These are phyloP conservation scores for Tanytarsus gracilentus DNA, from an alignment of 2,888 invertebrate species.

Conservation along the genomic window DNA sequence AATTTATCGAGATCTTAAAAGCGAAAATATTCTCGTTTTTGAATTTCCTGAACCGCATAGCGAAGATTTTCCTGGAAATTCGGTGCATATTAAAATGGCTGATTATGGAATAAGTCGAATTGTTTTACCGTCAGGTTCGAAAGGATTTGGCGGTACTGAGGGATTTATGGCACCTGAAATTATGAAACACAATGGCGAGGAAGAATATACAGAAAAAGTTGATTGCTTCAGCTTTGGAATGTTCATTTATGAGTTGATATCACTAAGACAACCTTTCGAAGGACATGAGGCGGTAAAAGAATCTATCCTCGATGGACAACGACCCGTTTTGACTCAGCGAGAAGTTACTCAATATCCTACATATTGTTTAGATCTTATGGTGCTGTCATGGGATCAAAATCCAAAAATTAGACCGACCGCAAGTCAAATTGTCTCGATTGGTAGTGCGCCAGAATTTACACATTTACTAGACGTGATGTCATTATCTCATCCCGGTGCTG, in stretches of 20 bases:
- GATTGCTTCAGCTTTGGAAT: conserved; percentile 99
- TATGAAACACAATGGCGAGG: conserved; percentile 95
- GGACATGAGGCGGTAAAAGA: conserved; percentile 96
- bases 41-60: conserved; percentile 68
- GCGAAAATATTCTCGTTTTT: conserved; percentile 99
- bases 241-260: conserved; percentile 92
- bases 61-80: conserved; percentile 55
- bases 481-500: conserved; percentile 57
- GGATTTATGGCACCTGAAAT: conserved; percentile 99
- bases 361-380: conserved; percentile 89
- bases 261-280: conserved; percentile 89
- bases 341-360: conserved; percentile 77
- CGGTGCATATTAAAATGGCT: conserved; percentile 84
- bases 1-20: conserved; percentile 72
- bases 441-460: conserved; percentile 87
- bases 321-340: conserved; percentile 78
- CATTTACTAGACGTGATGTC: conserved; percentile 72
- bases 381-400: conserved; percentile 87
- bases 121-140: conserved; percentile 82
- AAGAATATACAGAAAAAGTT: conserved; percentile 97
- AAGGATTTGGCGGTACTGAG: conserved; percentile 97
- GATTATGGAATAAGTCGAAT: conserved; percentile 93
- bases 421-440: conserved; percentile 86
- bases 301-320: conserved; percentile 86
- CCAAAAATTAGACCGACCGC: conserved; percentile 82